These are phyloP conservation scores for Caenorhabditis japonica DNA, from an alignment of 2,888 invertebrate species.

Conservation along the genomic window DNA sequence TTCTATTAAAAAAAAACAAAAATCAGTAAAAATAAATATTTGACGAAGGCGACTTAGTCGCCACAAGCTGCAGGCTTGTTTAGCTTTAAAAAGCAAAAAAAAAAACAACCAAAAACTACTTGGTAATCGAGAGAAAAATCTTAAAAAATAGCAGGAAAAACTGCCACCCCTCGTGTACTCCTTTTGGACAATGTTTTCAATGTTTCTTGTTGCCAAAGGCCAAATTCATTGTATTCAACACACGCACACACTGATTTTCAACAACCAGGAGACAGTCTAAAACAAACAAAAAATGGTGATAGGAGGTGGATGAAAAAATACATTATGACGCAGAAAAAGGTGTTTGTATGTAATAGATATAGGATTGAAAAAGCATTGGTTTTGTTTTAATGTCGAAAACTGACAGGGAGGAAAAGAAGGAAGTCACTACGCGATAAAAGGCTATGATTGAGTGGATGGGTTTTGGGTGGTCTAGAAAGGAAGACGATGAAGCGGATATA, in stretches of 20 bases:
- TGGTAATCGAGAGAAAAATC: too few relatives aligned
- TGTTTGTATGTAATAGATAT: conserved; percentile 16
- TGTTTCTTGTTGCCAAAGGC: conserved; percentile 6
- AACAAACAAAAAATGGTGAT: not conserved
- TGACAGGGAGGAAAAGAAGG: not conserved
- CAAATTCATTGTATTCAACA: conserved; percentile 34
- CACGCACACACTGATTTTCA: conserved; percentile 42
- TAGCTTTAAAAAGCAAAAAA: too few relatives aligned
- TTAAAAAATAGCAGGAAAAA: too few relatives aligned
- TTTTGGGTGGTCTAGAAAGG: conserved; percentile 2
- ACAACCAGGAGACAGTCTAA: conserved; percentile 24
- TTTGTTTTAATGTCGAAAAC: conserved; percentile 1
- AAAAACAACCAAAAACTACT: too few relatives aligned
- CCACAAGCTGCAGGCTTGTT: too few relatives aligned
- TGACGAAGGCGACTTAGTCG: too few relatives aligned
- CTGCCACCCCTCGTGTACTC: too few relatives aligned
- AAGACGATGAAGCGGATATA: not conserved
- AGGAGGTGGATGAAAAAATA: not conserved
- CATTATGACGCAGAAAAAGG: conserved; percentile 5
- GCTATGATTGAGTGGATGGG: conserved; percentile 17
- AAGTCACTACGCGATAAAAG: conserved; percentile 35
- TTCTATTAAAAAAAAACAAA: too few relatives aligned
- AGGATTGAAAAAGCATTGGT: not conserved
- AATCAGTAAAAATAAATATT: too few relatives aligned
- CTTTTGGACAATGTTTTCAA: too few relatives aligned